Percentiles rank a stretch among this genome's conserved stretches.
phyloP scores from a whole-genome alignment of 2,113 vertebrate species.

The Atherinomorus stipes region DNA sequence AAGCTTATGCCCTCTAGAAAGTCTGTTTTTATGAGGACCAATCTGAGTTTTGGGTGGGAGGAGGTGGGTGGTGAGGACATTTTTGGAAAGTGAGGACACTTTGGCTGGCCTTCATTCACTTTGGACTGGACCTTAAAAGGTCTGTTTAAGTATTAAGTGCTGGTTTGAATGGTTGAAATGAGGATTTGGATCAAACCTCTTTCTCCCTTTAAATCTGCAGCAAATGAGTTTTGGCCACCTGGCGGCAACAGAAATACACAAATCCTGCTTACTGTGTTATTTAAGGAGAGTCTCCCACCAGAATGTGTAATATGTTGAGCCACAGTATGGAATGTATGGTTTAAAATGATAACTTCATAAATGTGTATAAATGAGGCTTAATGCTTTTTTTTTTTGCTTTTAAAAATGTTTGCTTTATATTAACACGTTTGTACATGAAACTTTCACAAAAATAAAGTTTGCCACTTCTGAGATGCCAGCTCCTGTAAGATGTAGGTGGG shows the following conservation, averaged over 20 bases:
- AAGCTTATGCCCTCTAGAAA: slow-evolving; percentile 4
- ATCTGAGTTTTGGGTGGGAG: not conserved
- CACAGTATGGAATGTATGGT: not conserved
- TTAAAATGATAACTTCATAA: not conserved
- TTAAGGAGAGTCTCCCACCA: not conserved
- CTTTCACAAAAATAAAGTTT: too few species aligned
- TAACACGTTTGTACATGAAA: too few species aligned
- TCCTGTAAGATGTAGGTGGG: too few species aligned
- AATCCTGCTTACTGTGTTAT: not conserved
- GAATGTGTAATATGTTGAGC: not conserved
- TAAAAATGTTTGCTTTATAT: too few species aligned
- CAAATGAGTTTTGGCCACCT: not conserved
- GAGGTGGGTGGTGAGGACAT: not conserved
- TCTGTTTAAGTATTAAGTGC: not conserved
- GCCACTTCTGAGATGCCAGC: too few species aligned
- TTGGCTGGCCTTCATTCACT: not conserved
- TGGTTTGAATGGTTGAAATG: not conserved
- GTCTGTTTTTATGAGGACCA: slow-evolving; percentile 6
- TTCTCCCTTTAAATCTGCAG: not conserved
- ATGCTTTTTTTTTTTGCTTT: too few species aligned
- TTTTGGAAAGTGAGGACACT: slow-evolving; percentile 26
- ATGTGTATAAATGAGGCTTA: too few species aligned
- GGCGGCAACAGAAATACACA: not conserved
- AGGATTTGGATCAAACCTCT: not conserved
- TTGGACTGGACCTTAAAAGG: slow-evolving; percentile 16